Conservation (phyloP, 64 coral and sea anemone genomes). For the Platygyra sinensis region DNA sequence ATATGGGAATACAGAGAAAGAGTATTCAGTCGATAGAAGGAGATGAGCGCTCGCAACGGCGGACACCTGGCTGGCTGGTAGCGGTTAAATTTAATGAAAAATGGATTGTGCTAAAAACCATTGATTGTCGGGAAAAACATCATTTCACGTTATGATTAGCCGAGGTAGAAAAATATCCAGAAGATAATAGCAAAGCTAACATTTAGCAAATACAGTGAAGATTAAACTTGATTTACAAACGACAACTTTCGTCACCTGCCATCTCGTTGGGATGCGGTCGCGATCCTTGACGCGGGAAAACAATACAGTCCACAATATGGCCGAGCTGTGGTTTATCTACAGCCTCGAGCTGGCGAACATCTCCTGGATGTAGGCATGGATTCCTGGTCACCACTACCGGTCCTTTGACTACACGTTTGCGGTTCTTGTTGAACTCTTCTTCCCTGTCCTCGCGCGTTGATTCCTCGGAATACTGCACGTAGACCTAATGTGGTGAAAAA, state of each 20-base stretch:
- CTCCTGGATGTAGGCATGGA: constrained; percentile 88
- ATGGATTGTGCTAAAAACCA: no score
- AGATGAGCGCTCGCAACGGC: no score
- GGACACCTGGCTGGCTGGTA: no score
- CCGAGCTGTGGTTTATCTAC: constrained; percentile 44
- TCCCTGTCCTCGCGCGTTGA: constrained; percentile 40
- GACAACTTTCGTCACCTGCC: constrained; percentile 52
- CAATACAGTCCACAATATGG: constrained; percentile 84
- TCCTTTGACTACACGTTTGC: constrained; percentile 32
- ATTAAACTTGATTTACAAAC: no score
- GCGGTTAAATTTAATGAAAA: no score
- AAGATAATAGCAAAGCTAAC: no score
- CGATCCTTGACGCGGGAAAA: constrained; percentile 60
- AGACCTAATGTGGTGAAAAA: constrained; percentile 42
- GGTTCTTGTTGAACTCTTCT: constrained; percentile 44
- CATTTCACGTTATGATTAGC: no score
- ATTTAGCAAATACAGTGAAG: no score
- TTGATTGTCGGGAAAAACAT: no score
- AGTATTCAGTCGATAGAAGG: no score
- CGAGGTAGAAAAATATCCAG: no score
- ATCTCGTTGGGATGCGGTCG: constrained; percentile 78
- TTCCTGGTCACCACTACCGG: constrained; percentile 79
- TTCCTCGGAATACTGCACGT: constrained; percentile 81
- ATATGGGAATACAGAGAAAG: no score
- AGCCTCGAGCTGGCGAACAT: constrained; percentile 74